These are phyloP conservation scores for Lampris incognitus DNA, from an alignment of 2,113 vertebrate species.

Conservation along the genomic window DNA sequence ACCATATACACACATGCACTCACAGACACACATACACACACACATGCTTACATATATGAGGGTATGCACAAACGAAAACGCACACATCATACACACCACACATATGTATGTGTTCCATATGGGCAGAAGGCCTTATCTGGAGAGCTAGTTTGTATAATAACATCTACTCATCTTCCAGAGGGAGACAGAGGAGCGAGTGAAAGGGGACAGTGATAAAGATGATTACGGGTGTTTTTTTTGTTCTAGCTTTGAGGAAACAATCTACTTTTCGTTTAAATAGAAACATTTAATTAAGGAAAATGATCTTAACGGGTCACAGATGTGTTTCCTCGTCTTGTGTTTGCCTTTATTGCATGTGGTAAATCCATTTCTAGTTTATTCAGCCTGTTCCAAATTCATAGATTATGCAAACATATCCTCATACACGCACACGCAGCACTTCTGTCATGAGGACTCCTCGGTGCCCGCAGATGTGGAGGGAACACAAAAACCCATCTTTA, in stretches of 20 bases:
- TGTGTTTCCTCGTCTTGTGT: conserved; percentile 33
- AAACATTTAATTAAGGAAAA: conserved; percentile 75
- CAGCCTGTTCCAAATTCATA: conserved; percentile 62
- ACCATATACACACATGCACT: conserved; percentile 31
- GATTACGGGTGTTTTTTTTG: conserved; percentile 37
- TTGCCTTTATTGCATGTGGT: conserved; percentile 64
- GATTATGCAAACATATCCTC: conserved; percentile 70
- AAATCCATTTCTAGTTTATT: conserved; percentile 73
- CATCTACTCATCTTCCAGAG: conserved; percentile 52
- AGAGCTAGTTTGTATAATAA: conserved; percentile 53
- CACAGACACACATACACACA: conserved; percentile 8
- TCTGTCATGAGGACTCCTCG: conserved; percentile 44
- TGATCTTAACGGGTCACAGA: conserved; percentile 70
- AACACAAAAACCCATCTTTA: conserved; percentile 38
- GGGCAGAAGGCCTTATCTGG: conserved; percentile 46
- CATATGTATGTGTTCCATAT: conserved; percentile 27
- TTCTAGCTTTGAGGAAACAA: conserved; percentile 53
- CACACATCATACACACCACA: background rate
- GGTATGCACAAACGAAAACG: background rate
- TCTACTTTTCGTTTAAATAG: conserved; percentile 68
- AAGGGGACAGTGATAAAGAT: conserved; percentile 8
- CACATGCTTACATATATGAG: background rate
- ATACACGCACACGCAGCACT: conserved; percentile 59
- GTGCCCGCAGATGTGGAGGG: conserved; percentile 24
- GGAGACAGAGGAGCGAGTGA: background rate